Conservation (phyloP, 2,888 invertebrate genomes). For the Polymixis lichenea region DNA sequence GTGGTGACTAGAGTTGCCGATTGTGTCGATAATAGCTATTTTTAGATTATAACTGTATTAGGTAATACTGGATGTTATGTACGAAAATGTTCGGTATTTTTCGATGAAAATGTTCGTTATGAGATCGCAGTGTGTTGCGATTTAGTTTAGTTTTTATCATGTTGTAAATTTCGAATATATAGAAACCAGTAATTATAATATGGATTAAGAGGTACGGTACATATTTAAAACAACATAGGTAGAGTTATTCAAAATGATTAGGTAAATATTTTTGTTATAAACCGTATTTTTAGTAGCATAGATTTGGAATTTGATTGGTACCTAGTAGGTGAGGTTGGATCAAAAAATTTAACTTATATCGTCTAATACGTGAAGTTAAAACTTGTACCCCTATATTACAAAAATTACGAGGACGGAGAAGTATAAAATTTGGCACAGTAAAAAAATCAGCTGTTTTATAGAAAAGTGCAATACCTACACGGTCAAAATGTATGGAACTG, state of each 20-base stretch:
- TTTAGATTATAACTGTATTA: slow-evolving; percentile 29
- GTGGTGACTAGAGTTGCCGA: neutral
- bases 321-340: no score
- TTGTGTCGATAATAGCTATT: slow-evolving; percentile 4
- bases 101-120: neutral
- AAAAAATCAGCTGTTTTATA: no score
- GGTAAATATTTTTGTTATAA: neutral
- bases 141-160: neutral
- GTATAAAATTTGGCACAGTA: no score
- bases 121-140: neutral
- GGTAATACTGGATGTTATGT: neutral
- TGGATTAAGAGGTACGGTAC: neutral
- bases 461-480: no score
- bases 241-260: neutral
- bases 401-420: no score
- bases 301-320: no score
- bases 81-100: neutral
- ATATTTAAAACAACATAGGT: neutral
- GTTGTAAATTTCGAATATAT: no score
- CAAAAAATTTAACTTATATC: no score
- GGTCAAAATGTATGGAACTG: no score
- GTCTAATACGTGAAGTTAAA: no score
- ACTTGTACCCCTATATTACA: no score
- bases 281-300: neutral
- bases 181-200: neutral